Conservation (phyloP, 2,113 vertebrate genomes). For the Fregetta grallaria region DNA sequence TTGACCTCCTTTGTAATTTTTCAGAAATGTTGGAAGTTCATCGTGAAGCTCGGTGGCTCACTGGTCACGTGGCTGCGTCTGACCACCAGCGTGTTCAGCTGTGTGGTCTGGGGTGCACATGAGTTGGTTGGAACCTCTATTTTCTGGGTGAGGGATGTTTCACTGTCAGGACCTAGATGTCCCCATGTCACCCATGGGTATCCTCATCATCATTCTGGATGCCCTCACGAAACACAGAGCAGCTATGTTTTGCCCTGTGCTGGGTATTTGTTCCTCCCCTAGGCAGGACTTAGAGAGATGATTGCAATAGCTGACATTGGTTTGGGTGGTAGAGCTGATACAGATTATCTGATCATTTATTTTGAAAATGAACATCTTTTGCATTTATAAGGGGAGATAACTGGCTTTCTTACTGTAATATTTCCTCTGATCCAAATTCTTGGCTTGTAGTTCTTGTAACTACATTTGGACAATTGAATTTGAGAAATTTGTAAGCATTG, state of each 20-base stretch:
- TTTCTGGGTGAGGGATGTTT: not conserved
- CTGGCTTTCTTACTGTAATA: not conserved
- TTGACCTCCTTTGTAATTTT: not conserved
- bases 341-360: not conserved
- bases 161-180: not conserved
- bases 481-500: not conserved
- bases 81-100: not conserved
- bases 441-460: not conserved
- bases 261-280: not conserved
- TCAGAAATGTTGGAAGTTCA: not conserved
- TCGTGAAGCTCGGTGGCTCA: not conserved
- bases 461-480: not conserved
- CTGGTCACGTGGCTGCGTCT: rapidly evolving
- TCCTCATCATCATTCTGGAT: not conserved
- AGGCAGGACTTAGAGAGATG: not conserved
- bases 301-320: not conserved
- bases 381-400: not conserved
- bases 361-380: not conserved
- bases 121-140: not conserved
- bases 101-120: not conserved
- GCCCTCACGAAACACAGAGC: not conserved
- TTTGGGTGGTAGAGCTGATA: not conserved
- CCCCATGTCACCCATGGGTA: rapidly evolving
- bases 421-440: not conserved
- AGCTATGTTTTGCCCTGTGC: not conserved